Evolutionary conservation across 1,140 invertebrate genomes (phyloP).

Genomic region (Gryon sp.): DNA sequence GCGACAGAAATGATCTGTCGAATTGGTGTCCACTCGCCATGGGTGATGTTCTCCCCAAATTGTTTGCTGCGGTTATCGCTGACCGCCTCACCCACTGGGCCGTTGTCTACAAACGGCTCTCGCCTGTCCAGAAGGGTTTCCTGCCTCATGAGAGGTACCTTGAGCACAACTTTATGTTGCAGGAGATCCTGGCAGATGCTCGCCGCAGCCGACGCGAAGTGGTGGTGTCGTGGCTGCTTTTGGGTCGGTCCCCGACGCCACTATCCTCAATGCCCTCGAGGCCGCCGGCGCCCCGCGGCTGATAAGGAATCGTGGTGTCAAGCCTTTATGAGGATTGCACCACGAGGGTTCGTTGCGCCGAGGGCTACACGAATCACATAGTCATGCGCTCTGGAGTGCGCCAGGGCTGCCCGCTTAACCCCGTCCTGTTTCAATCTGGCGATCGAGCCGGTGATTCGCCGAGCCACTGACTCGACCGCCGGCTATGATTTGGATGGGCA

Average conservation of each 20-base stretch:
- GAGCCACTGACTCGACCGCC: not conserved
- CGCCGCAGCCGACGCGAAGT: constrained; percentile 35
- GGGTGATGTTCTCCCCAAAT: too few species aligned
- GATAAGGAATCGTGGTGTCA: constrained; percentile 42
- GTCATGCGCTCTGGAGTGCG: constrained; percentile 35
- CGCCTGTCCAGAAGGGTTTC: constrained; percentile 66
- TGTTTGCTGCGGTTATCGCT: too few species aligned
- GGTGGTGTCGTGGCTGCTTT: constrained; percentile 68
- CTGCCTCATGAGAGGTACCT: constrained; percentile 66
- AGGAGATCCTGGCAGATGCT: constrained; percentile 38
- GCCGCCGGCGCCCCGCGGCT: constrained; percentile 11
- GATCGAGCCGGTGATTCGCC: constrained; percentile 66
- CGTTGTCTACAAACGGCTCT: constrained; percentile 24
- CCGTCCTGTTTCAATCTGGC: constrained; percentile 75
- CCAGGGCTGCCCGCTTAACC: constrained; percentile 71
- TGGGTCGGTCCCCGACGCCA: constrained; percentile 66
- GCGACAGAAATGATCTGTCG: too few species aligned
- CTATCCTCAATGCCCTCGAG: constrained; percentile 45
- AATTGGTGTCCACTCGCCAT: too few species aligned
- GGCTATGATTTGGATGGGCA: constrained; percentile 50
- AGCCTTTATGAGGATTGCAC: constrained; percentile 18
- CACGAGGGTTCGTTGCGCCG: not conserved
- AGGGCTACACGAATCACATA: constrained; percentile 10
- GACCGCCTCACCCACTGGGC: too few species aligned
- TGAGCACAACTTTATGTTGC: constrained; percentile 71